Evolutionary conservation across 2,797 vertebrate species (phyloP).

Genomic region (Neostethus bicornis): DNA sequence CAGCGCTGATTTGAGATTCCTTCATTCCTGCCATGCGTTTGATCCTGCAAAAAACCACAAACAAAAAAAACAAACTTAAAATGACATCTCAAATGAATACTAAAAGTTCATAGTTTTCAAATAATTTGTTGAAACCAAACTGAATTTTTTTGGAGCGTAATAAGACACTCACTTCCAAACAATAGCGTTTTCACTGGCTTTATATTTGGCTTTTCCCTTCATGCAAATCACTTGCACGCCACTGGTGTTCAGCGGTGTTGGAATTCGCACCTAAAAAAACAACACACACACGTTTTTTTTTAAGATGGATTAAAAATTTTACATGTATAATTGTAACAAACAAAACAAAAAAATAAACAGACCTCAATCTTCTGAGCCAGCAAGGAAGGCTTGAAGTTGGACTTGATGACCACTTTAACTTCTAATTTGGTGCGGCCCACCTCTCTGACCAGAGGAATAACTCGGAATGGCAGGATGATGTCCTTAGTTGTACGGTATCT

Average conservation of each 20-base stretch:
- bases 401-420: slow-evolving; percentile 99
- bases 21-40: slow-evolving; percentile 99
- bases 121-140: background rate
- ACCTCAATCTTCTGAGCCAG: slow-evolving; percentile 99
- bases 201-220: slow-evolving; percentile 99
- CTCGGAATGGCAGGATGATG: slow-evolving; percentile 97
- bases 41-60: slow-evolving; percentile 80
- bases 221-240: slow-evolving; percentile 99
- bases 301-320: too few relatives aligned
- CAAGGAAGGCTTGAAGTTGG: slow-evolving; percentile 98
- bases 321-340: too few relatives aligned
- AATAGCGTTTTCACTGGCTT: slow-evolving; percentile 99
- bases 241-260: slow-evolving; percentile 96
- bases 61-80: background rate
- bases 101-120: background rate
- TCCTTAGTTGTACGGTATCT: slow-evolving; percentile 99
- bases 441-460: slow-evolving; percentile 96
- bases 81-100: too few relatives aligned
- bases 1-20: slow-evolving; percentile 98
- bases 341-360: slow-evolving; percentile 24
- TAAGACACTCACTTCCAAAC: slow-evolving; percentile 99
- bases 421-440: slow-evolving; percentile 98
- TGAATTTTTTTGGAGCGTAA: too few relatives aligned
- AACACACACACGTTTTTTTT: too few relatives aligned
- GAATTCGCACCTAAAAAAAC: slow-evolving; percentile 90